phyloP scores from a whole-genome alignment of 2,797 vertebrate species.

The Euthynnus affinis region DNA sequence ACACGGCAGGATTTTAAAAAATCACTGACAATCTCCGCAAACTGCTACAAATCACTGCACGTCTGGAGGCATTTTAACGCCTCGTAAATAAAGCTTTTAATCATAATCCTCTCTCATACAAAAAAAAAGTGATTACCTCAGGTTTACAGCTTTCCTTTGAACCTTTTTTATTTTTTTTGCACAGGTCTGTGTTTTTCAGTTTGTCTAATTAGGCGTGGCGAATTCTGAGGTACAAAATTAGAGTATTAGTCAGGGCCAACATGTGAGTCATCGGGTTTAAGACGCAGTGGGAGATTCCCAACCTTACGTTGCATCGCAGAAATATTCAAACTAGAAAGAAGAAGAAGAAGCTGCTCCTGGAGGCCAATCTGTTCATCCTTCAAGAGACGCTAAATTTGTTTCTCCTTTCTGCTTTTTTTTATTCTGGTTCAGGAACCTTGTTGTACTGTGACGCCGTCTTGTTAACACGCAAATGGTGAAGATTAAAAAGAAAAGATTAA shows the following conservation, averaged over 20 bases:
- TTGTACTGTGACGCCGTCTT: neutral
- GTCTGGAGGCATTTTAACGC: neutral
- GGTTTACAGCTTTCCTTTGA: neutral
- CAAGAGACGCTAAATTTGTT: neutral
- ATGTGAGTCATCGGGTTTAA: neutral
- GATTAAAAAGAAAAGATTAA: neutral
- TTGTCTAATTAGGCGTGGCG: neutral
- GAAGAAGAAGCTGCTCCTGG: neutral
- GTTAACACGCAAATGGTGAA: neutral
- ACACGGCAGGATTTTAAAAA: neutral
- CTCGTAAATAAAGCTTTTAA: neutral
- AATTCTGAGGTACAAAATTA: slow-evolving; percentile 16
- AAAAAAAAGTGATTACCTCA: neutral
- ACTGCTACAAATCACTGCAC: neutral
- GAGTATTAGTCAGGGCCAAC: slow-evolving; percentile 8
- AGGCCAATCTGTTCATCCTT: neutral
- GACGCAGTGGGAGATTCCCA: neutral
- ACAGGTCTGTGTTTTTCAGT: slow-evolving; percentile 12
- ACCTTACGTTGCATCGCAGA: neutral
- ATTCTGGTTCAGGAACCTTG: too few relatives aligned
- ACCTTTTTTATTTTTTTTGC: neutral
- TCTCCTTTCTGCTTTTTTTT: neutral
- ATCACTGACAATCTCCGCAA: neutral
- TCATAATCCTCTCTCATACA: neutral
- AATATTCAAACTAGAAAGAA: neutral